Percentiles rank a stretch among this genome's conserved stretches.
Conservation (phyloP, 2,113 vertebrate genomes). For the Pithys albifrons region DNA sequence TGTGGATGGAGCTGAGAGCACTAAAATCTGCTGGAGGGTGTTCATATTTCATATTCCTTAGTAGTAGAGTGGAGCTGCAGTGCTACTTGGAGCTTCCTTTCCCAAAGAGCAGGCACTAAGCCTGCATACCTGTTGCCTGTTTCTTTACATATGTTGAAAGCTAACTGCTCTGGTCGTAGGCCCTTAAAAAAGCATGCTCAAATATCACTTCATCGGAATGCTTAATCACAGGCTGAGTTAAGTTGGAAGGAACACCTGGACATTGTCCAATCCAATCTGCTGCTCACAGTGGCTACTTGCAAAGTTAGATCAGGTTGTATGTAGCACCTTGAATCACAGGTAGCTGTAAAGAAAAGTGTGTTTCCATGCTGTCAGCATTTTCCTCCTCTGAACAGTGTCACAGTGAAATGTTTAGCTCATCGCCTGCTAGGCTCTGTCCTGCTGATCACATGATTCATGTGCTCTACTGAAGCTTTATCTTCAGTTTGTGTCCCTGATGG, state of each 20-base stretch:
- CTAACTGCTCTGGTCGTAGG: not conserved
- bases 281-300: not conserved
- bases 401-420: not conserved
- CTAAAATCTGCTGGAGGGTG: not conserved
- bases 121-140: not conserved
- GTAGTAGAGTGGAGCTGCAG: not conserved
- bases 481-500: not conserved
- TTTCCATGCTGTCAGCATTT: not conserved
- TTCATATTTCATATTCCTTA: not conserved
- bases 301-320: not conserved
- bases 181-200: not conserved
- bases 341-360: not conserved
- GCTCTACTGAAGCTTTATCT: not conserved
- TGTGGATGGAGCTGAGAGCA: not conserved
- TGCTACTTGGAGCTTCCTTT: not conserved
- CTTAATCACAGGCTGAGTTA: not conserved
- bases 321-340: not conserved
- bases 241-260: not conserved
- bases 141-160: not conserved
- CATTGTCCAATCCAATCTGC: not conserved
- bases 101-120: not conserved
- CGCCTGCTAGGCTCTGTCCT: not conserved
- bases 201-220: not conserved
- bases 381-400: not conserved
- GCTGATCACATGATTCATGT: rapidly evolving